These are phyloP conservation scores for Lysandra bellargus DNA, from an alignment of 2,888 invertebrate species.

Conservation along the genomic window DNA sequence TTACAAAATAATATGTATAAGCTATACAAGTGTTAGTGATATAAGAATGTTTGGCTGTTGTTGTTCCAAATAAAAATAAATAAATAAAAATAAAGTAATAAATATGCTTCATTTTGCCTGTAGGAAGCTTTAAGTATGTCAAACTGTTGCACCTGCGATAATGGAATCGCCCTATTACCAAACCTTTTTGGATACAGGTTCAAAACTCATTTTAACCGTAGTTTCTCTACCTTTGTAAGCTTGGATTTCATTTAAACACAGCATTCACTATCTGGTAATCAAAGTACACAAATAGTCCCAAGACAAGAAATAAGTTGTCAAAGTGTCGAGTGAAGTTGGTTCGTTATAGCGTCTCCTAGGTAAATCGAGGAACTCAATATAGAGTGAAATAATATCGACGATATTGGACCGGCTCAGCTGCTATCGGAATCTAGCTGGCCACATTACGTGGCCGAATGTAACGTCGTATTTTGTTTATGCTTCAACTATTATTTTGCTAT, in stretches of 20 bases:
- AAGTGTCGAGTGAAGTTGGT: constrained; percentile 75
- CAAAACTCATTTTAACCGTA: neutral
- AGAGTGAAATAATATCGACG: constrained; percentile 75
- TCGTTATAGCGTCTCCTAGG: constrained; percentile 70
- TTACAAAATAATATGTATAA: too few species aligned
- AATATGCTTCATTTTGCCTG: too few species aligned
- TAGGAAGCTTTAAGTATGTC: too few species aligned
- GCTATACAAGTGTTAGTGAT: too few species aligned
- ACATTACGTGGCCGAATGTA: constrained; percentile 63
- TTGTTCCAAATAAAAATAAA: too few species aligned
- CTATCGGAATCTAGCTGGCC: constrained; percentile 60
- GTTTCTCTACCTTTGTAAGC: neutral
- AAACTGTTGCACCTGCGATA: too few species aligned
- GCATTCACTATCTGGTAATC: constrained; percentile 62
- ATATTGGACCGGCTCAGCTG: constrained; percentile 67
- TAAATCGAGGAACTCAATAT: constrained; percentile 78
- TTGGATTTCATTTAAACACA: constrained; percentile 34
- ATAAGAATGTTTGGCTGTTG: too few species aligned
- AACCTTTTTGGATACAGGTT: neutral
- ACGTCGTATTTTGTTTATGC: constrained; percentile 68
- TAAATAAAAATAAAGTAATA: too few species aligned
- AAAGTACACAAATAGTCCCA: constrained; percentile 66
- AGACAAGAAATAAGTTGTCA: constrained; percentile 80
- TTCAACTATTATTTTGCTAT: constrained; percentile 49
- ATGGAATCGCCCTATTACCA: neutral